These are phyloP conservation scores for Alca torda DNA, from an alignment of 2,797 vertebrate species.

Conservation along the genomic window DNA sequence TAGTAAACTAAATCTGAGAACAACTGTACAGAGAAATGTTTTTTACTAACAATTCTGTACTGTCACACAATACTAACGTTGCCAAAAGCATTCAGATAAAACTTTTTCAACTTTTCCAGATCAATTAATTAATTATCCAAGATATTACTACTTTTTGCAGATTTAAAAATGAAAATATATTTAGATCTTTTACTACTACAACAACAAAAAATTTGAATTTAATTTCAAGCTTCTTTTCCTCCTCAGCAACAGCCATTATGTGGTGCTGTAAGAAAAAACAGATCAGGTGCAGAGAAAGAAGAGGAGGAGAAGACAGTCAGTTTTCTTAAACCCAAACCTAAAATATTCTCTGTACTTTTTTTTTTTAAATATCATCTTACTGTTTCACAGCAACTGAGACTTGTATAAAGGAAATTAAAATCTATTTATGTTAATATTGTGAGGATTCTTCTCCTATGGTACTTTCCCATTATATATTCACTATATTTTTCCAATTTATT, in stretches of 20 bases:
- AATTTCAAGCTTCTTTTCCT: background rate
- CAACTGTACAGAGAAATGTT: background rate
- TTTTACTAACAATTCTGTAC: background rate
- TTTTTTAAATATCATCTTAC: background rate
- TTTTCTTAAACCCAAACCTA: background rate
- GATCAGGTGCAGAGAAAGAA: background rate
- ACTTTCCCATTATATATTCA: background rate
- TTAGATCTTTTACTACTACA: background rate
- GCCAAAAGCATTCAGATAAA: background rate
- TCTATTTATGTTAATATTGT: background rate
- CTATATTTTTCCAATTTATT: background rate
- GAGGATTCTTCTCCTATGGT: background rate
- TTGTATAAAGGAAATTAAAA: background rate
- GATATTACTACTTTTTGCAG: background rate
- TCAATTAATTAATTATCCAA: background rate
- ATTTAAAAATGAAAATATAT: background rate
- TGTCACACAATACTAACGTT: background rate
- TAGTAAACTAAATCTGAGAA: background rate
- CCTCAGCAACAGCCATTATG: background rate
- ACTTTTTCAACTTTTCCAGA: background rate
- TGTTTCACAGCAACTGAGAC: background rate
- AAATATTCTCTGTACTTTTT: background rate
- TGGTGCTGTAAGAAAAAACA: background rate
- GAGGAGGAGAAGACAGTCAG: background rate
- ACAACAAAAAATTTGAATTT: background rate